A percentile compares a stretch with the other conserved stretches of the same genome.
Conservation (phyloP, 1,140 invertebrate genomes). For the Pseudachorutes palmiensis region DNA sequence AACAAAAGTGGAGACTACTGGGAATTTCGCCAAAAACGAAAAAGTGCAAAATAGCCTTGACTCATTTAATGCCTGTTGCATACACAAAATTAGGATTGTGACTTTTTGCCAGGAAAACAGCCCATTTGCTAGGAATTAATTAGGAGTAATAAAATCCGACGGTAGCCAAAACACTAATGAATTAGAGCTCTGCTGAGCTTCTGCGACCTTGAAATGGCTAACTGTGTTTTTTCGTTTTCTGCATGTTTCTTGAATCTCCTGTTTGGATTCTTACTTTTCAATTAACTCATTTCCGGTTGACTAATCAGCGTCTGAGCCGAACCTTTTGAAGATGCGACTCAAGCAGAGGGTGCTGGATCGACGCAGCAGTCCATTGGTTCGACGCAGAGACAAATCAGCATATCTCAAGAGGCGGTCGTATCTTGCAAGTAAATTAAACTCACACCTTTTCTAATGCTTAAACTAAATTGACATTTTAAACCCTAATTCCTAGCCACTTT, state of each 20-base stretch:
- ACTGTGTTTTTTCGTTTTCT: too few species aligned
- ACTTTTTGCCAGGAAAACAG: too few species aligned
- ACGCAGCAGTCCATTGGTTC: slow-evolving; percentile 73
- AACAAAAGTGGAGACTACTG: too few species aligned
- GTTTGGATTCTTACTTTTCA: not conserved
- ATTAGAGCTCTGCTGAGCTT: too few species aligned
- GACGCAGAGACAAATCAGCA: slow-evolving; percentile 67
- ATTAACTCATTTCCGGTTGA: not conserved
- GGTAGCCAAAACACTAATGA: too few species aligned
- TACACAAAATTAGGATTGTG: too few species aligned
- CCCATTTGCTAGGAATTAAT: too few species aligned
- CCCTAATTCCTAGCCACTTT: not conserved
- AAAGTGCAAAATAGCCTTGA: not conserved
- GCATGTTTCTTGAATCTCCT: not conserved
- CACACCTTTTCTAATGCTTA: slow-evolving; percentile 16
- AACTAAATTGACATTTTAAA: slow-evolving; percentile 3
- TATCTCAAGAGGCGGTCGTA: slow-evolving; percentile 66
- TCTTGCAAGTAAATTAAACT: slow-evolving; percentile 65
- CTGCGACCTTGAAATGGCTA: too few species aligned
- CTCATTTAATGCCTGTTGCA: too few species aligned
- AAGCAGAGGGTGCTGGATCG: slow-evolving; percentile 91
- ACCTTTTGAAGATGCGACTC: slow-evolving; percentile 89
- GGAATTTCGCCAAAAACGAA: too few species aligned
- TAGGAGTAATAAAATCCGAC: too few species aligned
- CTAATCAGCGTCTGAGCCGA: slow-evolving; percentile 85